Evolutionary conservation across 2,113 vertebrate species (phyloP).

Genomic region (Callopanchax toddi): DNA sequence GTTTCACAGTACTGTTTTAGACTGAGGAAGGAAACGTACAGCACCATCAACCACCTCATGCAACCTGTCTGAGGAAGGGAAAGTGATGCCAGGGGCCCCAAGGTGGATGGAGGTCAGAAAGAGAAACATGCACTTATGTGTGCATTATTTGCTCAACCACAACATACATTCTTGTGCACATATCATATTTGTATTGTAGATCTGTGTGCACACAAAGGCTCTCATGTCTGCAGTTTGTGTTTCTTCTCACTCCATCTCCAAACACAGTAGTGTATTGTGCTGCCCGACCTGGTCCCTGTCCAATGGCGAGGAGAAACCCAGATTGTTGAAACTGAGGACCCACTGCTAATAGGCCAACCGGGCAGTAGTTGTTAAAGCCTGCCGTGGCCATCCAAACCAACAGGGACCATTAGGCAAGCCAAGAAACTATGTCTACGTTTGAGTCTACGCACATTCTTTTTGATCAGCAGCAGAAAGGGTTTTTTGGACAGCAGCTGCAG

Average conservation of each 20-base stretch:
- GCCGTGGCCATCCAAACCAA: slow-evolving; percentile 66
- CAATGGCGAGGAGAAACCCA: slow-evolving; percentile 73
- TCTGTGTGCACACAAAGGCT: slow-evolving; percentile 25
- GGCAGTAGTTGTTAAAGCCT: slow-evolving; percentile 62
- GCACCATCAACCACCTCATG: slow-evolving; percentile 36
- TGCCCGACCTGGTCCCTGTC: slow-evolving; percentile 62
- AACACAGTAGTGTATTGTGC: slow-evolving; percentile 78
- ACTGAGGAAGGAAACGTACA: too few species aligned
- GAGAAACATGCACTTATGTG: background rate
- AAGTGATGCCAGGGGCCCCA: slow-evolving; percentile 31
- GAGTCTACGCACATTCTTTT: slow-evolving; percentile 39
- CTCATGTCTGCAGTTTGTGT: slow-evolving; percentile 33
- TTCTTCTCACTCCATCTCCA: slow-evolving; percentile 29
- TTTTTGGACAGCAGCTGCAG: slow-evolving; percentile 56
- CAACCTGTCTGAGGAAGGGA: slow-evolving; percentile 21
- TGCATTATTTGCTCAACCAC: slow-evolving; percentile 25
- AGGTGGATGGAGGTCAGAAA: slow-evolving; percentile 52
- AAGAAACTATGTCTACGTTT: slow-evolving; percentile 34
- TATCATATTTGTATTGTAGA: slow-evolving; percentile 25
- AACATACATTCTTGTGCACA: slow-evolving; percentile 23
- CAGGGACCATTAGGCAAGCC: slow-evolving; percentile 53
- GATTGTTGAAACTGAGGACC: slow-evolving; percentile 75
- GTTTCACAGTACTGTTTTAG: slow-evolving; percentile 25
- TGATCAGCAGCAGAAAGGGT: slow-evolving; percentile 67
- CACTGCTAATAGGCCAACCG: slow-evolving; percentile 62